Conservation (phyloP, 2,888 invertebrate species). For the Limnephilus auricula region DNA sequence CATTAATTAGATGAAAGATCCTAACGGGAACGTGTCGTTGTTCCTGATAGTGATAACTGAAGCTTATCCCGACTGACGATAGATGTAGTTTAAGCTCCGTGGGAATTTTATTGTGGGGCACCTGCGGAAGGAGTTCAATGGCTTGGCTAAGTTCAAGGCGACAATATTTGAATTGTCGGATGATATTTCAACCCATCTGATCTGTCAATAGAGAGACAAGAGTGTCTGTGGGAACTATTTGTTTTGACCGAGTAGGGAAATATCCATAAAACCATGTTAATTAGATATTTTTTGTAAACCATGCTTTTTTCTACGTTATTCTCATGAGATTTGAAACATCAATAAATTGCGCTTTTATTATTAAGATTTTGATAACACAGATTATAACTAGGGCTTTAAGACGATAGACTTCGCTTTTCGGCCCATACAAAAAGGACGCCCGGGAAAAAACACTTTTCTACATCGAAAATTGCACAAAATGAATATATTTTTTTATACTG, state of each 20-base stretch:
- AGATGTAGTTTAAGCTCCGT: constrained; percentile 23
- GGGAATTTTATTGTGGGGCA: neutral
- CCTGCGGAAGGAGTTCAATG: neutral
- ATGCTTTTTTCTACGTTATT: no score
- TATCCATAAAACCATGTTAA: neutral
- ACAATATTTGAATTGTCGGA: neutral
- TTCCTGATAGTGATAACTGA: constrained; percentile 8
- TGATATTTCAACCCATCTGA: neutral
- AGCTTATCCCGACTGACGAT: neutral
- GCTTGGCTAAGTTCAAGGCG: neutral
- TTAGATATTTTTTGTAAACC: neutral
- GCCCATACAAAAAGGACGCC: no score
- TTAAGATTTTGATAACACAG: no score
- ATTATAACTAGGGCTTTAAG: no score
- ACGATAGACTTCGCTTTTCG: no score
- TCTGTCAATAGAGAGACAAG: neutral
- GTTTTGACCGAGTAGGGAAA: neutral
- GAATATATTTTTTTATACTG: no score
- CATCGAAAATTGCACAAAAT: no score
- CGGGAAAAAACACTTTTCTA: no score
- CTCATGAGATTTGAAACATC: no score
- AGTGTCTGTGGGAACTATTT: neutral
- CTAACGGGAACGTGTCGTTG: constrained; percentile 31
- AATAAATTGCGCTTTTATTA: no score
- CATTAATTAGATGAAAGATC: constrained; percentile 9